Evolutionary conservation across 2,113 vertebrate species (phyloP).

Genomic region (Terrapene triunguis): DNA sequence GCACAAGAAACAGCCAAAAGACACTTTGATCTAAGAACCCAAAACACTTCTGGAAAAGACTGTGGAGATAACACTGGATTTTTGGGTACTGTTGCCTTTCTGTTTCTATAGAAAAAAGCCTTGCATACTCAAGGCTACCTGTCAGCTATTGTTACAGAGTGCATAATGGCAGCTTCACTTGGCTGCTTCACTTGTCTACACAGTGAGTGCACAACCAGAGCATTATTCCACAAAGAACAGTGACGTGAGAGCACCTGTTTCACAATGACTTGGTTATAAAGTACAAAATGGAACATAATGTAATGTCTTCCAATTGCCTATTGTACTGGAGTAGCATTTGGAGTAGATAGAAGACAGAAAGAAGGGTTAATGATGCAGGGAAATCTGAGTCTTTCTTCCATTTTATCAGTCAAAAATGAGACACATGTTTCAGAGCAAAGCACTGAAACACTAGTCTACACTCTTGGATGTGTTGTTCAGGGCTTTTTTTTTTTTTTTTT

Average conservation of each 20-base stretch:
- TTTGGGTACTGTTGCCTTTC: too few relatives aligned
- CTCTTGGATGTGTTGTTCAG: neutral
- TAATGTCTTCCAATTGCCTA: neutral
- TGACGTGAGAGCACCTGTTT: neutral
- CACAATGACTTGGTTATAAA: neutral
- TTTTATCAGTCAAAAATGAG: neutral
- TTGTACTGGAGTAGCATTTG: neutral
- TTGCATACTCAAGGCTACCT: too few relatives aligned
- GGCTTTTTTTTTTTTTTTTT: neutral
- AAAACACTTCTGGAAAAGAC: too few relatives aligned
- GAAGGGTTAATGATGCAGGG: rapidly evolving
- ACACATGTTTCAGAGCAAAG: neutral
- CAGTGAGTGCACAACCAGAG: neutral
- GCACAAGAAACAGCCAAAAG: too few relatives aligned
- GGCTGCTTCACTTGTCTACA: neutral
- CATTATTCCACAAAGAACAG: neutral
- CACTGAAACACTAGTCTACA: neutral
- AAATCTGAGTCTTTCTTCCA: neutral
- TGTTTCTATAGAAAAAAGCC: too few relatives aligned
- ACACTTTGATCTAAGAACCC: too few relatives aligned
- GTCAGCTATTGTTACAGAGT: too few relatives aligned
- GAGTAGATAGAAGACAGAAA: neutral
- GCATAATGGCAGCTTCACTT: too few relatives aligned
- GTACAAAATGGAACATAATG: neutral
- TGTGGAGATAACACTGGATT: too few relatives aligned